phyloP scores from a whole-genome alignment of 2,888 invertebrate genomes.

The Acrobasis consociella region DNA sequence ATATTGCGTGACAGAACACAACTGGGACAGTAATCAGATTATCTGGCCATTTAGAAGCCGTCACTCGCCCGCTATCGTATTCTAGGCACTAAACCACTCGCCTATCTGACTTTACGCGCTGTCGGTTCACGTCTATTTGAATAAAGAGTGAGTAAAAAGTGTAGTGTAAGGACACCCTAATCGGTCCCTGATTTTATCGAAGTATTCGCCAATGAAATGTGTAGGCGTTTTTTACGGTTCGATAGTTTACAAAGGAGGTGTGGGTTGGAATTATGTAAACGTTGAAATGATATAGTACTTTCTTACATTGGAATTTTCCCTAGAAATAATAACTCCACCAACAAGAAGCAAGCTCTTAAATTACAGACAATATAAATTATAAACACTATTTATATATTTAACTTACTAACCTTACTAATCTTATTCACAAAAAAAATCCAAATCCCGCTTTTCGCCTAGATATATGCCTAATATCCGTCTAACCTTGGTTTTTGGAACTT shows the following conservation, averaged over 20 bases:
- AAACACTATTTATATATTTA: no score
- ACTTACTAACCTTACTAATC: no score
- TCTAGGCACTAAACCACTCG: conserved; percentile 53
- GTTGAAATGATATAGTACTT: background rate
- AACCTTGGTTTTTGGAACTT: no score
- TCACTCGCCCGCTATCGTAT: conserved; percentile 31
- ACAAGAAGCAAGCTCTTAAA: no score
- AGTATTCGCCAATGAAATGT: conserved; percentile 46
- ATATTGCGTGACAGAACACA: conserved; percentile 71
- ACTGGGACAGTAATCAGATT: conserved; percentile 61
- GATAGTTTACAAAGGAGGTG: conserved; percentile 39
- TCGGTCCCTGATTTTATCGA: conserved; percentile 63
- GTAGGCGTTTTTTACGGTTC: conserved; percentile 57
- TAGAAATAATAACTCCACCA: no score
- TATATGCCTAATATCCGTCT: no score
- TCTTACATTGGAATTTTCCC: no score
- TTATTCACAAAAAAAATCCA: no score
- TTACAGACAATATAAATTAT: no score
- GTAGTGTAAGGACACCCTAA: conserved; percentile 60
- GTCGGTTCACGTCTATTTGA: conserved; percentile 64
- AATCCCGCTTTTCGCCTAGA: no score
- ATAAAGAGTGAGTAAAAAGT: conserved; percentile 68
- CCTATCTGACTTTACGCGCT: conserved; percentile 67
- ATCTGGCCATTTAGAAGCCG: conserved; percentile 52
- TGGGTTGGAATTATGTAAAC: conserved; percentile 20